Evolutionary conservation across 2,797 vertebrate species (phyloP), one percentile per base, ranked within the genome.

Genomic region (Lacerta viridis): DNA sequence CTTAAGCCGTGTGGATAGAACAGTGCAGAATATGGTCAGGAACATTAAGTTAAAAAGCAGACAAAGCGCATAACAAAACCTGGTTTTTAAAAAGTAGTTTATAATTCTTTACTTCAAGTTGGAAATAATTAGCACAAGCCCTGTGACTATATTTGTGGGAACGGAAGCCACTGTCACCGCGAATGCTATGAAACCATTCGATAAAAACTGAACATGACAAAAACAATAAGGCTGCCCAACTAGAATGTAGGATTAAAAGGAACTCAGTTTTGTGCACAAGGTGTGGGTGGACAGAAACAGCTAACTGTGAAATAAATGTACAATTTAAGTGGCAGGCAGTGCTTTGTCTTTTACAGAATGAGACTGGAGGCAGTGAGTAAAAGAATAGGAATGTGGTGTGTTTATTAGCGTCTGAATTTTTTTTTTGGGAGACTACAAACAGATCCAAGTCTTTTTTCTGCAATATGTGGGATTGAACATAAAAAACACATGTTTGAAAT

Each of bases 391-490:
- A 87, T 82, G 43, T 50, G 13, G 11, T 18, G 3, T 27, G 50
- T 29, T 72, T 17, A 46, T 80, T 85, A 27, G 36, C 68, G 80
- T 50, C 72, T 87, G 80, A 83, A 76, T 76, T 33, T 82, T 33
- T 33, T 33, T 13, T 75, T 75, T 68, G 11, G 50, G 71, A 87
- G n/a, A 33, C 71, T 71, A 76, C 80, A 82, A 68, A 83, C 71
- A 83, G 80, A 87, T 87, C 80, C 59, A 83, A 68, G 61, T 13
- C 72, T 82, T 83, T 87, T 41, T 74, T 87, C 72, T 50, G 23
- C n/a, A 76, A 36, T 76, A 83, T 36, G 15, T 68, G 39, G 69
- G 20, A 61, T 13, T 75, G 87, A 88, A 76, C 80, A 83, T 68
- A 88, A 66, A 83, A 76, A 8, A 25, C 55, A 82, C 79, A 83